phyloP scores from a whole-genome alignment of 2,888 invertebrate species.

The Toxonevra muliebris region DNA sequence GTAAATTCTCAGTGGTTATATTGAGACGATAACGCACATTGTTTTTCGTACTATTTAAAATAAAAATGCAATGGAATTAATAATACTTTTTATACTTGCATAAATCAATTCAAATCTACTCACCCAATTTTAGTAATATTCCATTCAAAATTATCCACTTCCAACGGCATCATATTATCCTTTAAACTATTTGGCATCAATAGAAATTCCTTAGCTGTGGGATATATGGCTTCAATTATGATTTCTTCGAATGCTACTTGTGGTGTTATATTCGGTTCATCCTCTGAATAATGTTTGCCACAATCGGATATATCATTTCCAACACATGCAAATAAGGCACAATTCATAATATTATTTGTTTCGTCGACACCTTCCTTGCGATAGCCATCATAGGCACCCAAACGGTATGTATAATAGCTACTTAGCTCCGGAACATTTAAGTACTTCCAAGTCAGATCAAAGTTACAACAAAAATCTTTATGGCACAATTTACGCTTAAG shows the following conservation, averaged over 20 bases:
- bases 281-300: conserved; percentile 42
- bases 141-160: conserved; percentile 51
- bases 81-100: too few relatives aligned
- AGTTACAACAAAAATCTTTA: conserved; percentile 51
- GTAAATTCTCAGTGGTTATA: conserved; percentile 40
- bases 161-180: conserved; percentile 50
- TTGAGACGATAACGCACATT: conserved; percentile 41
- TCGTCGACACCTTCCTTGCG: conserved; percentile 63
- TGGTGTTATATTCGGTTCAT: conserved; percentile 18
- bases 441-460: conserved; percentile 44
- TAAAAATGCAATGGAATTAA: not conserved
- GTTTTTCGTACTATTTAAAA: conserved; percentile 5
- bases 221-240: conserved; percentile 46
- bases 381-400: conserved; percentile 65
- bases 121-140: conserved; percentile 34
- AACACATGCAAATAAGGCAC: conserved; percentile 66
- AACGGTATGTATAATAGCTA: conserved; percentile 60
- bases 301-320: conserved; percentile 49
- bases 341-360: conserved; percentile 64
- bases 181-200: conserved; percentile 53
- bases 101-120: conserved; percentile 19
- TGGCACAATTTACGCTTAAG: conserved; percentile 37
- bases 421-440: not conserved
- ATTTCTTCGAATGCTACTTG: conserved; percentile 46
- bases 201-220: conserved; percentile 43